Conservation (phyloP, 2,113 vertebrate species). For the Malaclemys terrapin region DNA sequence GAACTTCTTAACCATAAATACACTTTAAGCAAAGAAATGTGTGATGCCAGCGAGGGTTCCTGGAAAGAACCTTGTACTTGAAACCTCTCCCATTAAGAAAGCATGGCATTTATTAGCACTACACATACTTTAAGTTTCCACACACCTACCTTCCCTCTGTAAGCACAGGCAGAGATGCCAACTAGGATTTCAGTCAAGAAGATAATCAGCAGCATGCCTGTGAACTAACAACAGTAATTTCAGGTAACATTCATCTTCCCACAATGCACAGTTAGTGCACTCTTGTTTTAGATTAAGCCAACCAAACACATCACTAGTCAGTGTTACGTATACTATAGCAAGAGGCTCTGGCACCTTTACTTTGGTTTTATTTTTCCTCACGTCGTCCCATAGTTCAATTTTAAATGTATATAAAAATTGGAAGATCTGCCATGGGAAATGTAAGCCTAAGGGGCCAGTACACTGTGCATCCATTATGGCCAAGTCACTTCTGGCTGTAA, state of each 20-base stretch:
- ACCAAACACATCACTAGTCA: background rate
- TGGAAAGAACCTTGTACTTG: background rate
- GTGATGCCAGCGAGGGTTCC: background rate
- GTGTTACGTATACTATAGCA: background rate
- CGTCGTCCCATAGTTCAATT: background rate
- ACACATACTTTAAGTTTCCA: background rate
- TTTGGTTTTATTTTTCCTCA: background rate
- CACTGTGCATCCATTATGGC: rapidly evolving
- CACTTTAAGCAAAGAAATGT: background rate
- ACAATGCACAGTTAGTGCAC: background rate
- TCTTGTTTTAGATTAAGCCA: background rate
- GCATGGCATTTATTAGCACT: background rate
- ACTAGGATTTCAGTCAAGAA: background rate
- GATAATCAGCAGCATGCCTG: background rate
- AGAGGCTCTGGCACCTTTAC: rapidly evolving
- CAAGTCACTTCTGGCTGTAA: background rate
- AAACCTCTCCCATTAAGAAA: background rate
- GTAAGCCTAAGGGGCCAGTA: rapidly evolving
- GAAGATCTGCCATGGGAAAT: background rate
- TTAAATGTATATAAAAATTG: background rate
- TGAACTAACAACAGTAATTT: background rate
- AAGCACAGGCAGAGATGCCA: background rate
- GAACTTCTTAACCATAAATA: background rate
- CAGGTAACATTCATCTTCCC: background rate
- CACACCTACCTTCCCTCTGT: background rate